These are phyloP conservation scores for Ceramica pisi DNA, from an alignment of 2,888 invertebrate genomes.

Conservation along the genomic window DNA sequence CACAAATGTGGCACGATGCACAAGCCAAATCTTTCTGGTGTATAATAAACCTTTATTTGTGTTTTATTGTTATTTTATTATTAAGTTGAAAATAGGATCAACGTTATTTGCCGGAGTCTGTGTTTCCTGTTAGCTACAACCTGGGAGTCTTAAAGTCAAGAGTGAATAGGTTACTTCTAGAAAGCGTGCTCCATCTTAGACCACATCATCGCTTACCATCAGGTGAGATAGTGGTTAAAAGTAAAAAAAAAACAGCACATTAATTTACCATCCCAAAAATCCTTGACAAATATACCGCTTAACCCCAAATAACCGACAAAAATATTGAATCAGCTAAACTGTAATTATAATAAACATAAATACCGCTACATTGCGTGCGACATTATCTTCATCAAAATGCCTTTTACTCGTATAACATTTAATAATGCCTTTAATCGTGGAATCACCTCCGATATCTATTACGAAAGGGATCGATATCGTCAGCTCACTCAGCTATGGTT, in stretches of 20 bases:
- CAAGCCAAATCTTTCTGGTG: slow-evolving; percentile 35
- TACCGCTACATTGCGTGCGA: slow-evolving; percentile 39
- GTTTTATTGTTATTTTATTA: neutral
- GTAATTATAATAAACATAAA: slow-evolving; percentile 16
- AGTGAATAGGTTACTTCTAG: too few species aligned
- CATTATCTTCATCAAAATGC: slow-evolving; percentile 39
- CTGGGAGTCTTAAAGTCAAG: too few species aligned
- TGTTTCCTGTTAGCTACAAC: too few species aligned
- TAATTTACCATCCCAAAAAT: neutral
- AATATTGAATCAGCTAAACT: slow-evolving; percentile 26
- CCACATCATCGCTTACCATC: too few species aligned
- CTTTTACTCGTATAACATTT: slow-evolving; percentile 35
- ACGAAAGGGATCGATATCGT: slow-evolving; percentile 44
- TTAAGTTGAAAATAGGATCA: neutral
- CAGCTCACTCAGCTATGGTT: slow-evolving; percentile 28
- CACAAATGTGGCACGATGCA: slow-evolving; percentile 15
- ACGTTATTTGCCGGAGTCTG: too few species aligned
- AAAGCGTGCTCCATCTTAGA: too few species aligned
- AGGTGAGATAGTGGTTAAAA: too few species aligned
- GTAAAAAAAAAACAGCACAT: too few species aligned
- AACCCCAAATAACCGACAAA: neutral
- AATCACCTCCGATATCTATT: slow-evolving; percentile 52
- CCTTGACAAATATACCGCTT: neutral
- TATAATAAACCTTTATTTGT: neutral
- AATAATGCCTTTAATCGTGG: slow-evolving; percentile 43